Evolutionary conservation across 2,113 vertebrate genomes (phyloP).

Genomic region (Thomomys bottae): DNA sequence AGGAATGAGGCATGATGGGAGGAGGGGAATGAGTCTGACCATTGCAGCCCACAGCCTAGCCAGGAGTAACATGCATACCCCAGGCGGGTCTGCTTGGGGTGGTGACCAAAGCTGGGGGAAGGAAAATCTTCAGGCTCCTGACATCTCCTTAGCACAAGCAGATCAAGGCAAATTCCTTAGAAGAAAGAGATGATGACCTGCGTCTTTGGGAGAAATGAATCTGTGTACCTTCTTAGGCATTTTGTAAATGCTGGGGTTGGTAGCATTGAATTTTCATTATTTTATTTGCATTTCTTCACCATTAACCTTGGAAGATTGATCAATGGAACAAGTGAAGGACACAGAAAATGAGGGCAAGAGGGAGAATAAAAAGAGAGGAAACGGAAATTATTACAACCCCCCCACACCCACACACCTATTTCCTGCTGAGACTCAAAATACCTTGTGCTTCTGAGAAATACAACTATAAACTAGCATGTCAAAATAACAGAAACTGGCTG

Average conservation of each 20-base stretch:
- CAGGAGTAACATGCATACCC: background rate
- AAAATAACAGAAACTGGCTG: slow-evolving; percentile 52
- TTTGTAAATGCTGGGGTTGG: background rate
- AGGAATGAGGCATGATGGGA: background rate
- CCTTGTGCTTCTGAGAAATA: slow-evolving; percentile 42
- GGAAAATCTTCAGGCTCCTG: background rate
- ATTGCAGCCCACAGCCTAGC: background rate
- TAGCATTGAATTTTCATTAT: slow-evolving; percentile 1
- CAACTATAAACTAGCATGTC: slow-evolving; percentile 33
- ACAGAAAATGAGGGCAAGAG: slow-evolving; percentile 53
- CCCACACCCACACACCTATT: background rate
- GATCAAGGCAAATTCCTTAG: background rate
- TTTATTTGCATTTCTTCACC: slow-evolving; percentile 14
- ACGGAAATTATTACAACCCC: slow-evolving; percentile 31
- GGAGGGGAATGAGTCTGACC: background rate
- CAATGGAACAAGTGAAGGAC: slow-evolving; percentile 41
- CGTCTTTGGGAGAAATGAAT: slow-evolving; percentile 8
- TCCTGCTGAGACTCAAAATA: slow-evolving; percentile 12
- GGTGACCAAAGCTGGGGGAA: background rate
- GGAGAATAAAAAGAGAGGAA: background rate
- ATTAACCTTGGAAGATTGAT: slow-evolving; percentile 65
- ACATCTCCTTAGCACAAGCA: background rate
- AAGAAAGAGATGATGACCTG: background rate
- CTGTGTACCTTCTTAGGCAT: background rate
- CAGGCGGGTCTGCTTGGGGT: background rate